phyloP scores from a whole-genome alignment of 1,140 invertebrate species.

The Sinonovacula constricta region DNA sequence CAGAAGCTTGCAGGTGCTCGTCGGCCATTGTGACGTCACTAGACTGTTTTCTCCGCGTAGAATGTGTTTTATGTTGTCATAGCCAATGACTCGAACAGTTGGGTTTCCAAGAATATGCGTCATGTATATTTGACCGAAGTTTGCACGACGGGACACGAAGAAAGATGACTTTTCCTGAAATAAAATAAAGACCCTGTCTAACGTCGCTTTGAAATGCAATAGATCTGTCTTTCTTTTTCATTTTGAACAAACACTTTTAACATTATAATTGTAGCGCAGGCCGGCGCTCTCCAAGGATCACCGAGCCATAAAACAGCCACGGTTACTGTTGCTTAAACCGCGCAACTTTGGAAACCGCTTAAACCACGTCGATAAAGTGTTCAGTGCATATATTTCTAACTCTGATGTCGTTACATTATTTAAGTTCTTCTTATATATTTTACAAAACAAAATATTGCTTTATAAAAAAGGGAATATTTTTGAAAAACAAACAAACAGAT shows the following conservation, averaged over 20 bases:
- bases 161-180: constrained; percentile 63
- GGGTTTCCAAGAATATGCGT: constrained; percentile 71
- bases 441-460: no score
- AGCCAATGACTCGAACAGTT: constrained; percentile 69
- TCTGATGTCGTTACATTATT: no score
- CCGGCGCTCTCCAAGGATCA: no score
- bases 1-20: constrained; percentile 62
- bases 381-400: no score
- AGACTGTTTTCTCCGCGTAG: constrained; percentile 66
- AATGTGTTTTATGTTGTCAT: constrained; percentile 65
- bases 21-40: constrained; percentile 69
- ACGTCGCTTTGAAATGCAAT: neutral
- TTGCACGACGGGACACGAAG: constrained; percentile 55
- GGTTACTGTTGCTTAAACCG: no score
- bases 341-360: no score
- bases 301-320: no score
- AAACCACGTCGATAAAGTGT: no score
- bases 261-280: neutral
- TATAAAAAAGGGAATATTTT: neutral
- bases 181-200: neutral
- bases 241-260: neutral
- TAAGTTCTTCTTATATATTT: no score
- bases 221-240: neutral
- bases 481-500: neutral
- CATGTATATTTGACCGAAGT: constrained; percentile 70